phyloP scores from a whole-genome alignment of 1,140 invertebrate genomes.

The Neodiprion virginianus region DNA sequence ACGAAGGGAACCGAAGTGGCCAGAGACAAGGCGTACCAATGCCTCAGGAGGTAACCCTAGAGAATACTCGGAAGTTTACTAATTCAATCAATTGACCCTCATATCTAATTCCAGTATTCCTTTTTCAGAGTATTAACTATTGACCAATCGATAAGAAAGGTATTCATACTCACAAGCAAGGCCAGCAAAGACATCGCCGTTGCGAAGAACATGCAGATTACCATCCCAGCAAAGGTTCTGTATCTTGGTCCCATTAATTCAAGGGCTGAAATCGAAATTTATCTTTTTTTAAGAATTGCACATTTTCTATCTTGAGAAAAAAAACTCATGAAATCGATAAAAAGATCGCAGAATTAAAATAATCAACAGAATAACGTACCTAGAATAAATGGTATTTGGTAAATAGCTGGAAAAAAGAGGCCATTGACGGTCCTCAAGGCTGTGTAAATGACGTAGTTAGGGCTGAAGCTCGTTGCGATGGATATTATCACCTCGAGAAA shows the following conservation, averaged over 20 bases:
- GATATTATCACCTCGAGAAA: constrained; percentile 72
- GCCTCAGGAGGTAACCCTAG: constrained; percentile 65
- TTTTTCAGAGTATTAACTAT: background rate
- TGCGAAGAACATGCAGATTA: constrained; percentile 73
- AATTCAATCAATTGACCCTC: no score
- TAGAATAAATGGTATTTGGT: constrained; percentile 74
- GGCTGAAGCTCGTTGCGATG: constrained; percentile 73
- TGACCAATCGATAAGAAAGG: constrained; percentile 5
- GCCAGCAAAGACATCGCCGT: constrained; percentile 71
- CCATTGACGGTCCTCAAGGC: constrained; percentile 70
- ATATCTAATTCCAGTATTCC: background rate
- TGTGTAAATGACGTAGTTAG: constrained; percentile 70
- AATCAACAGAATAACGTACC: constrained; percentile 47
- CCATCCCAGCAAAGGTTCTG: constrained; percentile 72
- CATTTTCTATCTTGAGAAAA: no score
- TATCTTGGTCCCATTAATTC: constrained; percentile 74
- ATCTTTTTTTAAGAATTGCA: no score
- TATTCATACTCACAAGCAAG: constrained; percentile 58
- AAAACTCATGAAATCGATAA: no score
- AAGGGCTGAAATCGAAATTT: constrained; percentile 52
- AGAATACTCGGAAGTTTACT: constrained; percentile 15
- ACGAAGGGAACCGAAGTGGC: constrained; percentile 75
- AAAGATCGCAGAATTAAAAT: constrained; percentile 3
- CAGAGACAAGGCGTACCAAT: constrained; percentile 72
- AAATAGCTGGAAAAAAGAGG: constrained; percentile 75